These are phyloP conservation scores for Drosophila helvetica DNA, from an alignment of 2,888 invertebrate genomes.

Conservation along the genomic window DNA sequence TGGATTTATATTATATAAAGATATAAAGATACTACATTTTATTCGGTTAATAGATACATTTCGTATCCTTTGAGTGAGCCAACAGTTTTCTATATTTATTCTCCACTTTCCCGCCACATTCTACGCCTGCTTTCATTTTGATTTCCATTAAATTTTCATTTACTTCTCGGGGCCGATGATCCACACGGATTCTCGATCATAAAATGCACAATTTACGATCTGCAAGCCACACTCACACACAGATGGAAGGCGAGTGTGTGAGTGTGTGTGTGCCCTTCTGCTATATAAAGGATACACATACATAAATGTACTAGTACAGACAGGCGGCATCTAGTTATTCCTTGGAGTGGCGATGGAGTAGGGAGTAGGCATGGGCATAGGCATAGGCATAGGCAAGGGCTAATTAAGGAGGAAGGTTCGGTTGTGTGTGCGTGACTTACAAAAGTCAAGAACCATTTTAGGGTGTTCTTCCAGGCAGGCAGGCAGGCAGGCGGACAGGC, in stretches of 20 bases:
- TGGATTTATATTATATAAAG: no score
- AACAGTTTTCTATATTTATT: not conserved
- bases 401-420: slow-evolving; percentile 58
- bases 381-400: slow-evolving; percentile 28
- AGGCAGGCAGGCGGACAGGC: no score
- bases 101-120: slow-evolving; percentile 41
- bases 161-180: slow-evolving; percentile 26
- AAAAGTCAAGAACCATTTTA: slow-evolving; percentile 61
- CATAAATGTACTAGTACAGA: slow-evolving; percentile 7
- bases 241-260: not conserved
- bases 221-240: slow-evolving; percentile 1
- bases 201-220: slow-evolving; percentile 38
- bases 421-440: slow-evolving; percentile 67
- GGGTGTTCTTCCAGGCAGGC: not conserved
- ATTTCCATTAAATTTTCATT: slow-evolving; percentile 28
- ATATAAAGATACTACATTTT: no score
- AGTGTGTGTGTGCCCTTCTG: no score
- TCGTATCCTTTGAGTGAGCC: no score
- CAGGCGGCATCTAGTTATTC: not conserved
- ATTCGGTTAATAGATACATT: no score
- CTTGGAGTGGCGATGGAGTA: not conserved
- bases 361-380: not conserved
- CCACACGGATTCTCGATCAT: slow-evolving; percentile 33
- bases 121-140: slow-evolving; percentile 7
- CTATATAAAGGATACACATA: no score